phyloP scores from a whole-genome alignment of 2,797 vertebrate species.

The Setipinna tenuifilis region DNA sequence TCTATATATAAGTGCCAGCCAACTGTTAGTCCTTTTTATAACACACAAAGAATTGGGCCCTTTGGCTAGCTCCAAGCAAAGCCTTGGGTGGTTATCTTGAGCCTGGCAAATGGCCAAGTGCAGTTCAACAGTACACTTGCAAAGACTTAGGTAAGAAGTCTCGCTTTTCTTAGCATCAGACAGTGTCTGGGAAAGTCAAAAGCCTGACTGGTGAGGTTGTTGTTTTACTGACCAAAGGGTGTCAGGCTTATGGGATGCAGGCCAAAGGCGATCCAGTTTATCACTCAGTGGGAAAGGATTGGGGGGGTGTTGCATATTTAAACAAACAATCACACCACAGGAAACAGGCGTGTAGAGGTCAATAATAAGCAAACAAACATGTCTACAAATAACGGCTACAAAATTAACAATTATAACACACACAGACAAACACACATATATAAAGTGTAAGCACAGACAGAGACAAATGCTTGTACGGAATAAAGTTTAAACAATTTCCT shows the following conservation, averaged over 20 bases:
- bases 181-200: neutral
- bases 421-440: neutral
- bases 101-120: neutral
- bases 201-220: neutral
- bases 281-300: neutral
- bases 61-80: neutral
- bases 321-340: neutral
- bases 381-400: conserved; percentile 42
- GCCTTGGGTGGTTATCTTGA: neutral
- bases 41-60: neutral
- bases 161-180: neutral
- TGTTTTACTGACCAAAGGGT: neutral
- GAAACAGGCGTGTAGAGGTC: neutral
- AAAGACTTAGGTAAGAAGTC: neutral
- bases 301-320: conserved; percentile 10
- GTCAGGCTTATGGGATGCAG: neutral
- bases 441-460: neutral
- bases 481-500: neutral
- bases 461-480: too few species aligned
- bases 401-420: conserved; percentile 30
- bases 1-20: neutral
- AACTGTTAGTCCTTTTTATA: neutral
- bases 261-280: neutral
- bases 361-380: conserved; percentile 36
- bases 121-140: neutral